Evolutionary conservation across 2,797 vertebrate genomes (phyloP).

Genomic region (Danionella dracula): DNA sequence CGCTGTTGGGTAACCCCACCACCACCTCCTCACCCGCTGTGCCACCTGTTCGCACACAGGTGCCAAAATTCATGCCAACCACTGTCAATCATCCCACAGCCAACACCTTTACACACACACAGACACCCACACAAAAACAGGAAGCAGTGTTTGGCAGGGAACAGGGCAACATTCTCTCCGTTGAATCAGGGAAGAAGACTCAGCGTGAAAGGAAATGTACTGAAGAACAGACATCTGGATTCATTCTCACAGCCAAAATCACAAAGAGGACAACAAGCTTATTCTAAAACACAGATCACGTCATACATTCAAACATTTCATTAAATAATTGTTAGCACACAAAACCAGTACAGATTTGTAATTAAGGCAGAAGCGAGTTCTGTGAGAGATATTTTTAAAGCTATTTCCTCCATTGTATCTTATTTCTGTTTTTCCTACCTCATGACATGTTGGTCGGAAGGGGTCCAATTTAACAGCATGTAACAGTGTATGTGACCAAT

Average conservation of each 20-base stretch:
- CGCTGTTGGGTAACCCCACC: conserved; percentile 25
- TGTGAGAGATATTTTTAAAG: too few species aligned
- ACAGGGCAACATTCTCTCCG: background rate
- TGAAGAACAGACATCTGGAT: background rate
- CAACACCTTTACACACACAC: conserved; percentile 14
- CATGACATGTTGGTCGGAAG: too few species aligned
- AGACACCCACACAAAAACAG: conserved; percentile 8
- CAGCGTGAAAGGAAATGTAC: conserved; percentile 4
- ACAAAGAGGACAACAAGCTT: background rate
- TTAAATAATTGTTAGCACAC: too few species aligned
- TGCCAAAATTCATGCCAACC: conserved; percentile 33
- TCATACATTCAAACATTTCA: background rate
- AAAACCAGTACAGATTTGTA: too few species aligned
- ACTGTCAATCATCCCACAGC: conserved; percentile 54
- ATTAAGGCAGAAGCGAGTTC: too few species aligned
- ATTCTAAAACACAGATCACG: background rate
- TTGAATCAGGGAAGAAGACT: background rate
- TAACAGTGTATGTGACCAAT: too few species aligned
- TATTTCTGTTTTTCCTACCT: too few species aligned
- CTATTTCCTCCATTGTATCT: too few species aligned
- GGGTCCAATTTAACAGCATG: too few species aligned
- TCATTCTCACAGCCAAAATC: background rate
- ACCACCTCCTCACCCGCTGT: conserved; percentile 42
- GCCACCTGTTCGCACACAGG: conserved; percentile 45
- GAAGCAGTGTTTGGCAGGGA: background rate